Base-by-base conservation (phyloP, 2,888 invertebrate species). In the Campoletis raptor region DNA sequence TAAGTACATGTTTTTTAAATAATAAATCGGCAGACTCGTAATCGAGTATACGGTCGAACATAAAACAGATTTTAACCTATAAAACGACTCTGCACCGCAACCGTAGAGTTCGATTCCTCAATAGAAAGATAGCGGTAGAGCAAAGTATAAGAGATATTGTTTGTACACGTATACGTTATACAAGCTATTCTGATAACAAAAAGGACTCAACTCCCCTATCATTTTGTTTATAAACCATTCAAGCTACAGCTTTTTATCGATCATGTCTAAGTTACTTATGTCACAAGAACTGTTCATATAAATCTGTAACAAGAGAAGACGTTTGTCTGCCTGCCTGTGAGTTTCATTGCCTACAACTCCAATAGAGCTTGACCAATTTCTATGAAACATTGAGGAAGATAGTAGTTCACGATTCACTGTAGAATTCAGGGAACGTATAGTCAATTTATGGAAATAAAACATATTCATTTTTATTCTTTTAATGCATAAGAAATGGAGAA, bases 41-140 rank as follows among this genome's bases (percentile, higher is more conserved):
- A 92, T 92, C 89, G 90, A 90, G 88, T 91, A 91, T 91, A 76
- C 90, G 90, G 87, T 85, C 84, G 83, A 88, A 88, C 90, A 90
- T 92, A 93, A 92, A 92, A 91, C 87, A 90, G 91, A 92, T 93
- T 92, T 91, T 87, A 89, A 91, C 86, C 91, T 90, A 91, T 93
- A 92, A 93, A 93, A 91, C 89, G 89, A 86, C 85, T 89, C 90
- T 90, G 87, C 64, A 72, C 76, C 88, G 88, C 83, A 74, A 76
- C 77, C 83, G 76, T 45, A 74, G 24, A 74, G 24, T 81, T 73
- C 48, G 66, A 64, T 52, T 77, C 67, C 67, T 73, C 66, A 57
- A 81, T 82, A 36, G 37, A 36, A 76, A 77, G 76, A 81, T 77
- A 66, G 72, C 73, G 64, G 18, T 66, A 21, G n/a, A 73, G 40